Percentiles rank a stretch among this genome's conserved stretches.
These are phyloP conservation scores for Chlorodrepanis virens DNA, from an alignment of 2,113 vertebrate species.

Conservation along the genomic window DNA sequence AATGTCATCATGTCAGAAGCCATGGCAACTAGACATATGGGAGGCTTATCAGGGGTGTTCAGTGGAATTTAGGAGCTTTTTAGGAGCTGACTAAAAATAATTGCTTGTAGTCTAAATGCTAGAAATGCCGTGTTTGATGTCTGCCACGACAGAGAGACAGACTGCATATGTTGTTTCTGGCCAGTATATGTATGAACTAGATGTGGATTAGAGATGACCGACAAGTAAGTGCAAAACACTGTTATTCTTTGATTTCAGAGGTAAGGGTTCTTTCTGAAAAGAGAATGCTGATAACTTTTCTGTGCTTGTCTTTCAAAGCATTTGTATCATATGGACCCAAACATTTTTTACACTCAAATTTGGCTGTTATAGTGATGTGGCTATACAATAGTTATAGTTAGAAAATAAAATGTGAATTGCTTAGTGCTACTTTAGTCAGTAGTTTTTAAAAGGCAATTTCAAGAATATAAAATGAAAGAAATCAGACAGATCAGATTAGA, in stretches of 20 bases:
- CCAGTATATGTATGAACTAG: background rate
- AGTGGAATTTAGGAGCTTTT: background rate
- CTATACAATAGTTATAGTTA: background rate
- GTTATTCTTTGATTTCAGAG: background rate
- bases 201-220: background rate
- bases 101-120: background rate
- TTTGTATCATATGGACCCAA: background rate
- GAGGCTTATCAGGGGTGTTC: background rate
- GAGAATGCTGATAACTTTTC: background rate
- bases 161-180: background rate
- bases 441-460: background rate
- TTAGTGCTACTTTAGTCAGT: background rate
- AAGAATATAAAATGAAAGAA: background rate
- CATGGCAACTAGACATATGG: background rate
- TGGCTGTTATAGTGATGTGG: background rate
- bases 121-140: background rate
- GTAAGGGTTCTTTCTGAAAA: rapidly evolving
- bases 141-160: background rate
- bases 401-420: background rate
- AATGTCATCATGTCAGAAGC: background rate
- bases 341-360: background rate
- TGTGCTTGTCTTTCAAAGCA: background rate
- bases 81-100: background rate
- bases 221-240: background rate
- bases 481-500: background rate